Base-by-base conservation (phyloP, 1,140 invertebrate species). In the Rhopalosiphum maidis region DNA sequence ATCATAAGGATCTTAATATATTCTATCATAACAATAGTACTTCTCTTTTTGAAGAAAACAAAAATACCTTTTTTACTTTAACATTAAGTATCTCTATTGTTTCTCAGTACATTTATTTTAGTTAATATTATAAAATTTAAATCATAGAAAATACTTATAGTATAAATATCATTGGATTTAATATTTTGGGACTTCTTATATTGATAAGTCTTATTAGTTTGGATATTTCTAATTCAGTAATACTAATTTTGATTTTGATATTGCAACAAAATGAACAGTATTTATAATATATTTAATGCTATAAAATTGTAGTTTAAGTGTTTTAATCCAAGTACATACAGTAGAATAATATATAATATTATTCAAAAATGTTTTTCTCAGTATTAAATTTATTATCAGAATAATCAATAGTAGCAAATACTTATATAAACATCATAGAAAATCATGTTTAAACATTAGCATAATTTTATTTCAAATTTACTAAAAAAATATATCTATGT, bases 331-430 rank as follows among this genome's bases (percentile, higher is more conserved):
- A 51, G 2, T 18, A 51, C 15, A 4, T 18, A 51, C 21, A 51
- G 1, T 51, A 68, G 60, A 30, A n/a, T 35, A 77, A 18, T 15
- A 77, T 0, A n/a, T 5, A n/a, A n/a, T 68, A 18, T 77, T 35
- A 77, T n/a, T 18, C 9, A 5, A n/a, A n/a, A 18, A n/a, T n/a
- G 30, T 77, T 41, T 41, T 90, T 43, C 89, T 90, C 89, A 90
- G 89, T 41, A 60, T n/a, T 37, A 5, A 30, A 30, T 55, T 60
- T 68, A 18, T 30, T 25, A 90, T 90, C 89, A 90, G 25, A 37
- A 90, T 41, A 60, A 60, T 90, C 54, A 90, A 90, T 90, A 90
- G 89, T 90, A 90, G 89, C 54, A 90, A 90, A 90, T 90, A 90
- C 89, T 77, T 60, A 15, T 41, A 37, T 30, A 68, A 30, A 68